Evolutionary conservation across 2,113 vertebrate genomes (phyloP), one percentile per base, ranked within the genome.

Genomic region (Megaptera novaeangliae): DNA sequence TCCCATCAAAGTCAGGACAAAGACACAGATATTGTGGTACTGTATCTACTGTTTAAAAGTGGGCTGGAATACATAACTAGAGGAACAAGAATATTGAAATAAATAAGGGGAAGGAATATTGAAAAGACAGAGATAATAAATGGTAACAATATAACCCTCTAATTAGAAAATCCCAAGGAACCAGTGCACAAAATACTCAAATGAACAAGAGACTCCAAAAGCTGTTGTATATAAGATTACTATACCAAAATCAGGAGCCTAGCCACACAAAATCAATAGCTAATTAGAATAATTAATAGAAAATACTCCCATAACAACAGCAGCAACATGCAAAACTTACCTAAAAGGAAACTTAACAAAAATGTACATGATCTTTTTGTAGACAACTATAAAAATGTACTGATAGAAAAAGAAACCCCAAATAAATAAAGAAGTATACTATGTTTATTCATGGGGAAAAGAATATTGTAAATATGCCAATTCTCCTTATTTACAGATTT

Each of bases 81-180:
- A 93, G 29, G 34, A 81, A 64, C 71, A 78, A 96, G 64, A 74
- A 69, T 61, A 63, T 66, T 13, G 74, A 91, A 91, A 66, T 84
- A 93, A 72, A 84, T 71, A 49, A 92, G 3, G 84, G 27, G 8
- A 78, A 78, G 21, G 68, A 75, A 88, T 80, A 75, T 36, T 63
- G 64, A 49, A 96, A 80, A 55, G 57, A 85, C 17, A 49, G 34
- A 93, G 46, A 87, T 82, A 96, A 88, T 88, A 88, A 55, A 74
- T 84, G 6, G 25, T 83, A 49, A 85, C 46, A 92, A 36, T 91
- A 93, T 55, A 61, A 57, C 64, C 41, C 12, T 93, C 31, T 95
- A 93, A 69, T 94, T 97, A 91, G 77, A 95, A 95, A 88, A 85
- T 64, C 31, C 21, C 85, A 88, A 57, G 36, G 59, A 95, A 88